Evolutionary conservation across 2,113 vertebrate genomes (phyloP), one percentile per base, ranked within the genome.

Genomic region (Callospermophilus lateralis): DNA sequence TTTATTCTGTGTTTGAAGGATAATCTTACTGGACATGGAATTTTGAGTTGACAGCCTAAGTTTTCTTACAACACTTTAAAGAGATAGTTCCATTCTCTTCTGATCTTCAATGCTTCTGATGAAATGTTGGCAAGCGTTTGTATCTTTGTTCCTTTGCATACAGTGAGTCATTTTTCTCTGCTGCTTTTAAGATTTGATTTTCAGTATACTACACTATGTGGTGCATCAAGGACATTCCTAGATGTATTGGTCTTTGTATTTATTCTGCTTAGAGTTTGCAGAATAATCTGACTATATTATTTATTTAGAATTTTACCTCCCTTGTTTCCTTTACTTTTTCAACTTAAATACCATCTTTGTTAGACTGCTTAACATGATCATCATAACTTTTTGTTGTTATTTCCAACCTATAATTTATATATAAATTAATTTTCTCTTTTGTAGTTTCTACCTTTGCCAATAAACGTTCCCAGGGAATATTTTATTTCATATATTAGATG

Each of bases 151-250:
- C 8, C 79, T 83, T n/a, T 97, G 45, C 42, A 37, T 81, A 58
- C 3, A 74, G 26, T 48, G 37, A 88, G 45, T 65, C 37, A 58
- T 79, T 90, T 89, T 93, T 89, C 55, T 67, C 55, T 81, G 3
- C 39, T 93, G 28, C 68, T 81, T 93, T 96, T 24, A 48, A 81
- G 53, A 78, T 93, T 51, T 90, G 45, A 48, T 94, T 94, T 97
- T 88, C 45, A 74, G 37, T 48, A 22, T 72, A 61, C 3, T 83
- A 19, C 51, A 68, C 20, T 70, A 20, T 79, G 13, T 72, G 45
- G 51, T 94, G 77, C 48, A 26, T 61, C 67, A 83, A 92, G 3
- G 32, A 19, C 93, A 9, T 39, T 51, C 15, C 34, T 90, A 61
- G 24, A 73, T 84, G 0, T 87, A 39, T 45, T 72, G 91, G 89